Evolutionary conservation across 2,797 vertebrate species (phyloP).

Genomic region (Lagorchestes hirsutus): DNA sequence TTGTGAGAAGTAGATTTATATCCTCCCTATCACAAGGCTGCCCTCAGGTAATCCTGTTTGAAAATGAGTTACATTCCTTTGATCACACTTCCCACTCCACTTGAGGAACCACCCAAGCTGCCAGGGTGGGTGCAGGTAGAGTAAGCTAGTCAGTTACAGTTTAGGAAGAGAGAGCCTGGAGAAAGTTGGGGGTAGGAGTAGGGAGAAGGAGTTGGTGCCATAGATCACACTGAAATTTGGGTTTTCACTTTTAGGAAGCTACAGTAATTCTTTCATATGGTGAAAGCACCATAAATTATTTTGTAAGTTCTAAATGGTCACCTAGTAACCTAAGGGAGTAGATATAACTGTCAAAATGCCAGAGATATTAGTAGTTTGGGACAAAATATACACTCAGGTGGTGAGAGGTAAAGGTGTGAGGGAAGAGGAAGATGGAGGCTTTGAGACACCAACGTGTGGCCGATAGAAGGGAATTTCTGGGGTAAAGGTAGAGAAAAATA

Average conservation of each 20-base stretch:
- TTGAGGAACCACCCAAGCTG: not conserved
- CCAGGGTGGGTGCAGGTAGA: not conserved
- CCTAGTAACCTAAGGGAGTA: not conserved
- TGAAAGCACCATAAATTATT: not conserved
- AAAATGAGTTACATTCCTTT: not conserved
- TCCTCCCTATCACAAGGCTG: not conserved
- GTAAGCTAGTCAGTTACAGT: not conserved
- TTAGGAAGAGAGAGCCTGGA: not conserved
- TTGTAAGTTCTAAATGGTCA: not conserved
- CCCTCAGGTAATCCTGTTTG: not conserved
- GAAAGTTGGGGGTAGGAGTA: not conserved
- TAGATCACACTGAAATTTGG: not conserved
- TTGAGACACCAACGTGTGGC: not conserved
- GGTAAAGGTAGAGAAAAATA: not conserved
- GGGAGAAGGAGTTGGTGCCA: not conserved
- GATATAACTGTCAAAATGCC: not conserved
- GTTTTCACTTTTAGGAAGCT: not conserved
- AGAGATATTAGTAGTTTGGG: not conserved
- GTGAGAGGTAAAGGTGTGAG: not conserved
- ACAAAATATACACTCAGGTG: not conserved
- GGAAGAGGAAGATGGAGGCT: not conserved
- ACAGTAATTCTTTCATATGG: not conserved
- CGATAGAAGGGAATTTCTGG: not conserved
- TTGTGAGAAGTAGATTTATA: not conserved
- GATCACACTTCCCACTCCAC: not conserved